These are phyloP conservation scores for Oligia latruncula DNA, from an alignment of 2,888 invertebrate species.

Conservation along the genomic window DNA sequence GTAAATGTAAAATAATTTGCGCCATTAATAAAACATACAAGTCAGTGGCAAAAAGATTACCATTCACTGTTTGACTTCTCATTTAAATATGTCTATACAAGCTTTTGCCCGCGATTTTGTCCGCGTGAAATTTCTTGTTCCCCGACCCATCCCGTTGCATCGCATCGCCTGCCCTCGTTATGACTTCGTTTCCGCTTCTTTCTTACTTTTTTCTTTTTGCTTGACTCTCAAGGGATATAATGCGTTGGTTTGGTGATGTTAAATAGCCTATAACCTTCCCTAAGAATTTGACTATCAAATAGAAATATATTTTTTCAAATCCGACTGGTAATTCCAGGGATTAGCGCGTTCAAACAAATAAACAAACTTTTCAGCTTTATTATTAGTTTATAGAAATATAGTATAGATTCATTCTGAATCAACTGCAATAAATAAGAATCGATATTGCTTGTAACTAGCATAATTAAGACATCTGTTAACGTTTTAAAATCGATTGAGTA, in stretches of 20 bases:
- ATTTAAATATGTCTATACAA: slow-evolving; percentile 33
- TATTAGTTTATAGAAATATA: too few species aligned
- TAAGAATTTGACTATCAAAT: neutral
- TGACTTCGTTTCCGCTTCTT: neutral
- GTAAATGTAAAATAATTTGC: slow-evolving; percentile 32
- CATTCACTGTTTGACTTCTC: slow-evolving; percentile 18
- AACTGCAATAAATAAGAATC: slow-evolving; percentile 29
- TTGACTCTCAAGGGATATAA: neutral
- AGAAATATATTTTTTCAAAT: neutral
- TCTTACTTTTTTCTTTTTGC: neutral
- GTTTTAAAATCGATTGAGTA: slow-evolving; percentile 15
- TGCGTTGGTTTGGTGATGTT: neutral
- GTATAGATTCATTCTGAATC: slow-evolving; percentile 16
- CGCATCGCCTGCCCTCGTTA: neutral
- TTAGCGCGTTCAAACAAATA: neutral
- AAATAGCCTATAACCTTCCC: neutral
- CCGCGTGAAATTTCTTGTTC: neutral
- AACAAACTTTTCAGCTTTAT: neutral
- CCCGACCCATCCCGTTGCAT: neutral
- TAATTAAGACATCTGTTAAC: slow-evolving; percentile 4
- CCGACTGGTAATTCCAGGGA: neutral
- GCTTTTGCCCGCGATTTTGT: neutral
- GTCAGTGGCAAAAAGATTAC: slow-evolving; percentile 40
- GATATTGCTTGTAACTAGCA: slow-evolving; percentile 13
- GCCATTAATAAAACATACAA: slow-evolving; percentile 26